Evolutionary conservation across 1,140 invertebrate species (phyloP).

Genomic region (Conopomorpha cramerella): DNA sequence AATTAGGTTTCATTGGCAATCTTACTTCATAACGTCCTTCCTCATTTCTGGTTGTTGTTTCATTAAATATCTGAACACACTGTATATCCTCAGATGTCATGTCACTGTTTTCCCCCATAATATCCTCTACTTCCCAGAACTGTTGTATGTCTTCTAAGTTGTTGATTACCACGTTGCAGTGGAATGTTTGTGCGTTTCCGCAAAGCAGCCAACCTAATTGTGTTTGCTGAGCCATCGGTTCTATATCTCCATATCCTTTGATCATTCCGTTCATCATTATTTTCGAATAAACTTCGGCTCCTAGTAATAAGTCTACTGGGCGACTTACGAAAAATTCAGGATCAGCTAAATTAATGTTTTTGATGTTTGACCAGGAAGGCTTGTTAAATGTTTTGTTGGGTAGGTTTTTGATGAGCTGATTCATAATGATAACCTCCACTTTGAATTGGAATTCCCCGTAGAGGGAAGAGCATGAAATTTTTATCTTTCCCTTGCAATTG

Average conservation of each 20-base stretch:
- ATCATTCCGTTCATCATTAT: slow-evolving; percentile 8
- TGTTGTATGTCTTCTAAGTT: slow-evolving; percentile 4
- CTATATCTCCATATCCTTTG: slow-evolving; percentile 1
- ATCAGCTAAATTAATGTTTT: slow-evolving; percentile 9
- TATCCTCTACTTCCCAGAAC: slow-evolving; percentile 6
- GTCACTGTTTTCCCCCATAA: slow-evolving; percentile 1
- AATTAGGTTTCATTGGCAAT: slow-evolving; percentile 2
- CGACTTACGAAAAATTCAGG: slow-evolving; percentile 7
- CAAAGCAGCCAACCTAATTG: slow-evolving; percentile 2
- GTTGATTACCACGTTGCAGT: slow-evolving; percentile 5
- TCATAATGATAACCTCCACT: slow-evolving; percentile 8
- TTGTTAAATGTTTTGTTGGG: slow-evolving; percentile 10
- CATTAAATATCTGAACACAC: slow-evolving; percentile 1
- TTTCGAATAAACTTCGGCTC: slow-evolving; percentile 3
- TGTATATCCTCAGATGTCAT: slow-evolving; percentile 3
- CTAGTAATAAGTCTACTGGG: slow-evolving; percentile 3
- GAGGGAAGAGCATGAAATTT: slow-evolving; percentile 2
- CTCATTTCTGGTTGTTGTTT: slow-evolving; percentile 2
- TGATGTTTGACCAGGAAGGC: slow-evolving; percentile 3
- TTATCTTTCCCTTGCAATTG: slow-evolving; percentile 5
- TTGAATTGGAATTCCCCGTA: slow-evolving; percentile 5
- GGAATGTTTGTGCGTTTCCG: slow-evolving; percentile 2
- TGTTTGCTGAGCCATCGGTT: slow-evolving; percentile 2
- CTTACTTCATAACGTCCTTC: slow-evolving; percentile 5
- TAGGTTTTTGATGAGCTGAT: slow-evolving; percentile 5